Base-by-base conservation (phyloP, 2,797 vertebrate genomes). In the Lacerta bilineata region DNA sequence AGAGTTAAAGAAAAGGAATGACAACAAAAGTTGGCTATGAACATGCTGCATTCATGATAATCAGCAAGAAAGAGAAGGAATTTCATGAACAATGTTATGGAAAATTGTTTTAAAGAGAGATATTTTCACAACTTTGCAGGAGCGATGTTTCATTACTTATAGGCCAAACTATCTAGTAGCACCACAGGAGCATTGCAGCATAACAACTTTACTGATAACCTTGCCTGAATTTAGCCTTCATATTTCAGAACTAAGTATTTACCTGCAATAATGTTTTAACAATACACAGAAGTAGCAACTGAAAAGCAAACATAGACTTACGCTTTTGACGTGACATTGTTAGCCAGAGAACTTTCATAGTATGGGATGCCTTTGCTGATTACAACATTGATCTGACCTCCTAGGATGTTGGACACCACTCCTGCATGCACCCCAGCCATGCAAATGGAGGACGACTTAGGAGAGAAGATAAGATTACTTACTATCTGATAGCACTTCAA, bases 341-440 rank as follows among this genome's bases (percentile, higher is more conserved):
- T 99, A 17, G 99, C 98, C 97, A 99, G 96, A 86, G 98, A 98
- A 90, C 98, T 97, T 92, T 99, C 98, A 8, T 99, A 99, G 92
- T 98, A 98, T 0, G 97, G 98, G 94, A 99, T 99, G 92, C 99
- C 99, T 96, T 98, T 99, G 96, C 99, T 99, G 97, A 97, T 99
- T 17, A 99, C 98, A 93, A 99, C 98, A 11, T 94, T 98, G 93
- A 99, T 98, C 89, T 95, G 97, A 80, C 99, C 99, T 11, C 99
- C 99, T 74, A 97, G 94, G 5, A 96, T 95, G 85, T 99, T 98
- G 76, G 99, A 99, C 94, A 99, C 98, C 29, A 99, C 99, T 77
- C 99, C 99, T 80, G 99, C 99, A 0, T 99, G 99, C 93, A 99
- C 95, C 59, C 98, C 98, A 39, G 99, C 98, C 97, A 98, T 96